A percentile compares a stretch with the other conserved stretches of the same genome.
Evolutionary conservation across 2,888 invertebrate genomes (phyloP).

Genomic region (Pherbina coryleti): DNA sequence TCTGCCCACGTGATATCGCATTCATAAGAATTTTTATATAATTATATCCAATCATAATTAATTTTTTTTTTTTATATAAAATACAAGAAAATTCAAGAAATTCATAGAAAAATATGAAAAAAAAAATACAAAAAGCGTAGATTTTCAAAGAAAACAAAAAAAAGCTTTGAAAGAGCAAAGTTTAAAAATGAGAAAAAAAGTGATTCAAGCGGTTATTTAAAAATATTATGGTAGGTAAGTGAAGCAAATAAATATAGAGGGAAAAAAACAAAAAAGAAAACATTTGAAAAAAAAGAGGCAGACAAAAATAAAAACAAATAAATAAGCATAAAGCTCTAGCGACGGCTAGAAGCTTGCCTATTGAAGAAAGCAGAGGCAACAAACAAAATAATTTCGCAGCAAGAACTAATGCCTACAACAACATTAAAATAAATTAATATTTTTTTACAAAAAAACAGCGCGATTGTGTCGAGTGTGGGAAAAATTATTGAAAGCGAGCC

Average conservation of each 20-base stretch:
- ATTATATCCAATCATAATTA: no score
- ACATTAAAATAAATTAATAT: slow-evolving; percentile 27
- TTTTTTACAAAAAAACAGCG: slow-evolving; percentile 21
- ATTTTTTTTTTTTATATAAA: no score
- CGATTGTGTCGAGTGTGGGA: slow-evolving; percentile 7
- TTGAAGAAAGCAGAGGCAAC: not conserved
- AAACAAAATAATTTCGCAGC: slow-evolving; percentile 4
- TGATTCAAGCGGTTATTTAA: slow-evolving; percentile 12
- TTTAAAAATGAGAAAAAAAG: not conserved
- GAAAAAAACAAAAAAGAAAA: not conserved
- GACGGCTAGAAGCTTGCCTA: not conserved
- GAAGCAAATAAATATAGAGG: slow-evolving; percentile 3
- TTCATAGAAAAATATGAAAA: not conserved
- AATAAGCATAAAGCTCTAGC: not conserved
- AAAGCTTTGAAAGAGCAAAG: not conserved
- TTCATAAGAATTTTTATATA: no score
- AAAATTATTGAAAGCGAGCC: slow-evolving; percentile 23
- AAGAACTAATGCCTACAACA: slow-evolving; percentile 15
- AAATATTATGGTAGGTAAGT: slow-evolving; percentile 44
- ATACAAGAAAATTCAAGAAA: not conserved
- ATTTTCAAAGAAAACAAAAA: not conserved
- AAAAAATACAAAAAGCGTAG: not conserved
- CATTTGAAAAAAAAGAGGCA: not conserved
- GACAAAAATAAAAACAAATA: not conserved
- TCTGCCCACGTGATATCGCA: no score